phyloP scores from a whole-genome alignment of 2,888 invertebrate species.

The Amphipoea oculea region DNA sequence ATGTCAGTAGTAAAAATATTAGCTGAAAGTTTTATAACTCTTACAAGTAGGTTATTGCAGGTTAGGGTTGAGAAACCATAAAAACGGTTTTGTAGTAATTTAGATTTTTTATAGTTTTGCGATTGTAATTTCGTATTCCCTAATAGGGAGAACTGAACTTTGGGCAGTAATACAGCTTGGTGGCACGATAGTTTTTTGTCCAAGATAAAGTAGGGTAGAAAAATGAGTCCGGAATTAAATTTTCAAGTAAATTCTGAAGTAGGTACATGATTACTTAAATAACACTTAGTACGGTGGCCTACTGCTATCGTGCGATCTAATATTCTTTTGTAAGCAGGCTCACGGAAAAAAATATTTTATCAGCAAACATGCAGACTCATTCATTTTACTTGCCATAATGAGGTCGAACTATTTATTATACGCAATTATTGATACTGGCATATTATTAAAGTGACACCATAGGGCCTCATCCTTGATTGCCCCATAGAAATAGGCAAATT shows the following conservation, averaged over 20 bases:
- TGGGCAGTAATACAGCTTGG: slow-evolving; percentile 1
- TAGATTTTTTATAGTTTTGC: slow-evolving; percentile 33
- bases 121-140: slow-evolving; percentile 12
- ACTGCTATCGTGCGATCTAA: neutral
- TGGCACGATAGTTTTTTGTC: neutral
- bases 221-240: neutral
- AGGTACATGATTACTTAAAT: neutral
- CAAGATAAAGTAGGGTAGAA: neutral
- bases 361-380: slow-evolving; percentile 14
- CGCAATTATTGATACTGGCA: slow-evolving; percentile 22
- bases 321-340: neutral
- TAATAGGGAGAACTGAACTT: slow-evolving; percentile 13
- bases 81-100: slow-evolving; percentile 47
- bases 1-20: slow-evolving; percentile 49
- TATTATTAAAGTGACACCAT: slow-evolving; percentile 7
- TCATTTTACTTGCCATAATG: slow-evolving; percentile 34
- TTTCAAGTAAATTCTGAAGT: no score
- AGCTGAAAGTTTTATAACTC: slow-evolving; percentile 39
- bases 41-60: slow-evolving; percentile 42
- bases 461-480: neutral
- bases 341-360: slow-evolving; percentile 32
- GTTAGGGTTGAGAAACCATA: slow-evolving; percentile 40
- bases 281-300: neutral
- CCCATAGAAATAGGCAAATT: neutral
- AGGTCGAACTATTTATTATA: slow-evolving; percentile 32